Conservation (phyloP, 2,113 vertebrate species). For the Gila orcuttii region DNA sequence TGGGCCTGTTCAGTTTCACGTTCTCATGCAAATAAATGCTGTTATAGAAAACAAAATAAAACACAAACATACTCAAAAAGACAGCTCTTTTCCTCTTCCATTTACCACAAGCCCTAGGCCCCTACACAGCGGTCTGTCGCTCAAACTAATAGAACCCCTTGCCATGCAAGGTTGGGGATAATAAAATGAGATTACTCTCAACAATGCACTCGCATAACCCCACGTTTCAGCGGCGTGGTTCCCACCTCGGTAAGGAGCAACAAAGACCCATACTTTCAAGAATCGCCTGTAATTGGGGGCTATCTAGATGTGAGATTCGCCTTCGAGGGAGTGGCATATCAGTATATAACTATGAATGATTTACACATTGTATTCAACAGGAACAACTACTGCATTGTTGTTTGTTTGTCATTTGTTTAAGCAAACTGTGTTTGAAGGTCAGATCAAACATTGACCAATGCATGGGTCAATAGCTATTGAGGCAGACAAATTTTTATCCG, state of each 20-base stretch:
- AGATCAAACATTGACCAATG: not conserved
- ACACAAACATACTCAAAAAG: too few relatives aligned
- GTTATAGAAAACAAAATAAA: too few relatives aligned
- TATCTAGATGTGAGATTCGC: too few relatives aligned
- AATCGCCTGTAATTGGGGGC: too few relatives aligned
- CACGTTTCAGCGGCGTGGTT: not conserved
- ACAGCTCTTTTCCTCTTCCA: too few relatives aligned
- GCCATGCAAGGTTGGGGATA: not conserved
- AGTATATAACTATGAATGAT: not conserved
- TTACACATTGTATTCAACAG: not conserved
- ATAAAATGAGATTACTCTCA: not conserved
- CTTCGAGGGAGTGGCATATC: too few relatives aligned
- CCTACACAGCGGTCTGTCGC: not conserved
- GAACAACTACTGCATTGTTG: too few relatives aligned
- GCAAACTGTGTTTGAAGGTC: not conserved
- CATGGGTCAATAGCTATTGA: not conserved
- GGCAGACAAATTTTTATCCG: too few relatives aligned
- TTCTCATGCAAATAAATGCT: too few relatives aligned
- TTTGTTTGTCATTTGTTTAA: not conserved
- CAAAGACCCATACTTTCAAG: too few relatives aligned
- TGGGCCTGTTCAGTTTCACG: too few relatives aligned
- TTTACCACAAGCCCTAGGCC: not conserved
- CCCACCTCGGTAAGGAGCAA: too few relatives aligned
- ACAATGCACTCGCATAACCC: not conserved
- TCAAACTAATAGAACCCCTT: not conserved